Evolutionary conservation across 2,113 vertebrate species (phyloP).

Genomic region (Mus musculus): GRCm39 chr8:6093001-6093500

Average conservation of each 20-base stretch:
- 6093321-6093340: not conserved
- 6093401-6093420: not conserved
- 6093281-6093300: not conserved
- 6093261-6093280: not conserved
- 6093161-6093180: not conserved
- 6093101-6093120: too few relatives aligned
- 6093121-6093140: too few relatives aligned
- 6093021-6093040: not conserved
- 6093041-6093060: not conserved
- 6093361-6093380: not conserved
- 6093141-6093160: not conserved
- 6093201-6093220: not conserved
- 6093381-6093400: not conserved
- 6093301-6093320: not conserved
- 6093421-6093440: not conserved
- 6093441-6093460: not conserved
- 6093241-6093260: not conserved
- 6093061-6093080: not conserved
- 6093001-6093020: not conserved
- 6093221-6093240: not conserved
- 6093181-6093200: not conserved
- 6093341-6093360: not conserved
- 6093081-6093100: too few relatives aligned
- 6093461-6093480: not conserved
- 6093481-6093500: not conserved